A percentile compares a stretch with the other conserved stretches of the same genome.
Conservation (phyloP, 2,888 invertebrate genomes). For the Papilio elwesi region DNA sequence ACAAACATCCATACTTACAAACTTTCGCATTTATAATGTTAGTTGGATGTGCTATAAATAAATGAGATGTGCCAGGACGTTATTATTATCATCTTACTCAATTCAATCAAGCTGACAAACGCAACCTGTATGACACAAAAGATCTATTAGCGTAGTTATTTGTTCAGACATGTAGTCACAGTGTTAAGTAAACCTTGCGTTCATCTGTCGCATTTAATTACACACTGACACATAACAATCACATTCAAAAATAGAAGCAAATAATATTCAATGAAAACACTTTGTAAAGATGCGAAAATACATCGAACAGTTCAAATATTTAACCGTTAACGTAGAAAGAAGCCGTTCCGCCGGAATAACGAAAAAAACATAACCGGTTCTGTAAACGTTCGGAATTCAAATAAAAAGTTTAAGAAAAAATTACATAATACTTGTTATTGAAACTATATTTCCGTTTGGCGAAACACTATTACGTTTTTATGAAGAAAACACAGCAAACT, state of each 20-base stretch:
- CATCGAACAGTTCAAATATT: constrained; percentile 10
- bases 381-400: constrained; percentile 21
- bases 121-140: not conserved
- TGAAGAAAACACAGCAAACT: not conserved
- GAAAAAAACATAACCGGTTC: constrained; percentile 34
- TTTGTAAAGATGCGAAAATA: not conserved
- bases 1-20: no score
- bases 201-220: not conserved
- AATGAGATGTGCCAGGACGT: not conserved
- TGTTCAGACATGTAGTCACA: not conserved
- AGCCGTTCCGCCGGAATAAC: not conserved
- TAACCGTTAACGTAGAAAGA: constrained; percentile 20
- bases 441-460: constrained; percentile 7
- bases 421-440: not conserved
- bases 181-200: not conserved
- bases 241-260: constrained; percentile 2
- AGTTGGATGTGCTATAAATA: not conserved
- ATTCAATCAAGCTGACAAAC: constrained; percentile 3
- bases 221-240: constrained; percentile 2
- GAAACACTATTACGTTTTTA: not conserved
- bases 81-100: constrained; percentile 5
- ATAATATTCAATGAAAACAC: not conserved
- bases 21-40: not conserved
- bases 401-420: constrained; percentile 18
- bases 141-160: not conserved